Base-by-base conservation (phyloP, 2,888 invertebrate genomes). In the Agrotis ipsilon region DNA sequence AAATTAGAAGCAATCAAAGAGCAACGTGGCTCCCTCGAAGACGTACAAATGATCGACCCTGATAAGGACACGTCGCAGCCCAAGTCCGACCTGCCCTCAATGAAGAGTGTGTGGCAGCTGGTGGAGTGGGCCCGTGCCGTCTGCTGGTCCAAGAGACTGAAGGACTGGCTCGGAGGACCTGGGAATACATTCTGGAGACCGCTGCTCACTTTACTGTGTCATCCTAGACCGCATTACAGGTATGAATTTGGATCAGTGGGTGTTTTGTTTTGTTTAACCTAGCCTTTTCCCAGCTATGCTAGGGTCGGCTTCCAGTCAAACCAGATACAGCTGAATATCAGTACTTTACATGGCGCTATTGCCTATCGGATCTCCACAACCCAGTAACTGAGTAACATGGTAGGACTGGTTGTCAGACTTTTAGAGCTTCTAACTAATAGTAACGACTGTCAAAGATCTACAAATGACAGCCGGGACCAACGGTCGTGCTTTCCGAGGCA, bases 111-210 rank as follows among this genome's bases (percentile, higher is more conserved):
- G 63, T 91, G 92, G 79, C 90, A 90, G 73, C 97, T 98, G 63
- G 97, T 99, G 73, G 97, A 98, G 86, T 98, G 99, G 94, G 97
- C 98, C 88, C 97, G 98, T 0, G 97, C 98, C 78, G 97, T 98
- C 72, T 98, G 98, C 89, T 97, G 97, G 27, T 98, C 98, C 87
- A 97, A 97, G 24, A 96, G 97, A 79, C 97, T 99, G 96, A 97
- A 98, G 82, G 98, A 98, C 92, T 99, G 99, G 99, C 96, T 99
- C 59, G 99, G 99, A 18, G 97, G 97, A 0, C 97, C 98, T 81
- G 98, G 98, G 11, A 97, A 97, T 3, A 96, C 97, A n/a, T 99
- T 99, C 94, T 99, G 99, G 99, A 96, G 97, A 59, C 98, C 98
- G 5, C 94, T 99, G 75, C 96, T 99, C 14, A 97, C 97, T 72